Base-by-base conservation (phyloP, 2,797 vertebrate species). In the Glyptemys insculpta region DNA sequence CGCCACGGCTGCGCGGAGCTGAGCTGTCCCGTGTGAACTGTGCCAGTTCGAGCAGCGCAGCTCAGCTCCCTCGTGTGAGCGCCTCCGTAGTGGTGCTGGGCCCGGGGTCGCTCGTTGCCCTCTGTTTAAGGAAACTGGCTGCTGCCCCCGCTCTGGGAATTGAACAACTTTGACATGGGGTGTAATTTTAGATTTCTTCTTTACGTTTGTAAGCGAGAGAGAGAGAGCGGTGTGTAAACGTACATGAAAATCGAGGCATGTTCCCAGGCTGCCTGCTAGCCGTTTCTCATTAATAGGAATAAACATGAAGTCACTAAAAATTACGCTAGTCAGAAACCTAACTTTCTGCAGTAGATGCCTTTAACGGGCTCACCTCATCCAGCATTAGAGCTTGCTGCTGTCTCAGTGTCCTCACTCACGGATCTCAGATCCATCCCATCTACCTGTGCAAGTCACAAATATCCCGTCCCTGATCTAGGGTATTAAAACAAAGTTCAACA, bases 391-490 rank as follows among this genome's bases (percentile, higher is more conserved):
- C 29, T 23, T 7, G n/a, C 18, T 25, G 1, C 4, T 2, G 37
- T 34, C 14, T 10, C 8, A 0, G 5, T 18, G 12, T 41, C 27
- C 37, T 68, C 34, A 0, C 3, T 27, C 11, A 57, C 2, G 2
- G 56, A 27, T 27, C 56, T 2, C 2, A 1, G 5, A 5, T 23
- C 37, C 34, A 65, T 57, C 47, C 15, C 18, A 1, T 72, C 72
- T 59, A 12, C 8, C 81, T 52, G 12, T 78, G 34, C 10, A 0
- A 5, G 10, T 23, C 5, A 37, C 2, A 79, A 4, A 52, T 4
- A n/a, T 49, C 4, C 18, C 12, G 4, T 31, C 19, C 4, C 0
- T 0, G 3, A 9, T 15, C 2, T 29, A 1, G n/a, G 2, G 44
- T 34, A 0, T 18, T 59, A 8, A 2, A 34, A 50, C 29, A 1